These are phyloP conservation scores for Ectemnius continuus DNA, from an alignment of 2,888 invertebrate genomes.

Conservation along the genomic window DNA sequence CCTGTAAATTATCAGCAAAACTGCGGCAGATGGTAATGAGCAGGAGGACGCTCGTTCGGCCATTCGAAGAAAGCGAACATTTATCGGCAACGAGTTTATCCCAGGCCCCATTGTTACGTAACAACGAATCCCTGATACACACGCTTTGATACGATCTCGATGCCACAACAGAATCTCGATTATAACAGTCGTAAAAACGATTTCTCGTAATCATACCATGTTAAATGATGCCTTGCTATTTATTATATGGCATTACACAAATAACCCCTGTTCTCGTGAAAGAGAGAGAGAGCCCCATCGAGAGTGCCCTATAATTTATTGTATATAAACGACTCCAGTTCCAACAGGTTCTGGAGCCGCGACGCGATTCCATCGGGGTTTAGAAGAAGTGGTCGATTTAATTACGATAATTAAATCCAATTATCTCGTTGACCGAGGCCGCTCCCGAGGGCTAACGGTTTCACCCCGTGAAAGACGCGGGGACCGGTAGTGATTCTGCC, in stretches of 20 bases:
- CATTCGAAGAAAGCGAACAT: slow-evolving; percentile 27
- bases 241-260: no score
- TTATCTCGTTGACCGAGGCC: slow-evolving; percentile 36
- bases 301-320: no score
- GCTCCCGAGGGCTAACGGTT: slow-evolving; percentile 42
- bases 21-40: slow-evolving; percentile 65
- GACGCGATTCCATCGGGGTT: slow-evolving; percentile 2
- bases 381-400: slow-evolving; percentile 15
- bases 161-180: background rate
- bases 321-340: background rate
- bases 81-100: background rate
- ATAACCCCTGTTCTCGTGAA: no score
- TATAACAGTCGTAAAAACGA: background rate
- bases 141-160: background rate
- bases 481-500: slow-evolving; percentile 32
- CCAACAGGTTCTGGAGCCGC: background rate
- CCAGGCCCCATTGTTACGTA: slow-evolving; percentile 1
- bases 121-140: background rate
- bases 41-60: slow-evolving; percentile 28
- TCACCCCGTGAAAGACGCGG: slow-evolving; percentile 22
- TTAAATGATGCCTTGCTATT: no score
- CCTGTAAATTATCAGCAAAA: slow-evolving; percentile 69
- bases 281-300: no score
- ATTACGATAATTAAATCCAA: slow-evolving; percentile 36
- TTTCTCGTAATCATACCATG: no score